Evolutionary conservation across 2,888 invertebrate species (phyloP), one percentile per base, ranked within the genome.

Genomic region (Clusia tigrina): DNA sequence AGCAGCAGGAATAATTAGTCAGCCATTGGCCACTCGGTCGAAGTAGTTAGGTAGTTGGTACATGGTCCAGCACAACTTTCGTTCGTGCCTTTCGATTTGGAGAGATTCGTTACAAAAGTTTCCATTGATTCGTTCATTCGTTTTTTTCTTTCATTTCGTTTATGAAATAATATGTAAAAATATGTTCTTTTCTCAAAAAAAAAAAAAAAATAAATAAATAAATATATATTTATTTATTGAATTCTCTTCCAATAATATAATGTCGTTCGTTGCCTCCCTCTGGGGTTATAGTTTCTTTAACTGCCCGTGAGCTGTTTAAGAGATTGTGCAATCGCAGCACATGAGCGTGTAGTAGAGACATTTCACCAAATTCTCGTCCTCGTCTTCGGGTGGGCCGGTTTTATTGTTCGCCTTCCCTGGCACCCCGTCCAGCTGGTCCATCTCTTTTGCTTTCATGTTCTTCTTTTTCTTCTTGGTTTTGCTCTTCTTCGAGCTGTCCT

Each of bases 321-420:
- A 82, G 70, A 83, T 83, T 67, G 82, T 74, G 71, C 83, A 83
- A 67, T 83, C 83, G 73, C 83, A 83, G 73, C 83, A 83, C 82
- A 83, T 82, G 42, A 83, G 73, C 32, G 83, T 80, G 67, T 80
- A 82, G 67, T 83, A 83, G 22, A 83, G 74, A 71, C 83, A 83
- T 68, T 81, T 83, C 17, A 83, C 81, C 42, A 80, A 74, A 62
- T 81, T 80, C 32, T 83, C 82, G 59, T 83, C 80, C 26, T 69
- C 73, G 20, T 75, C 73, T 17, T 54, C 10, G 10, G 26, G 23
- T 26, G 62, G 23, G 23, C 48, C 62, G 37, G 62, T 66, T n/a
- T n/a, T n/a, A 26, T 42, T 60, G 37, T 65, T 67, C 10, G 63
- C 60, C 3, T 69, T 64, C 52, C 62, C 64, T 25, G 76, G 73